Percentiles rank a stretch among this genome's conserved stretches.
phyloP scores from a whole-genome alignment of 2,888 invertebrate genomes.

The Choreutis nemorana region DNA sequence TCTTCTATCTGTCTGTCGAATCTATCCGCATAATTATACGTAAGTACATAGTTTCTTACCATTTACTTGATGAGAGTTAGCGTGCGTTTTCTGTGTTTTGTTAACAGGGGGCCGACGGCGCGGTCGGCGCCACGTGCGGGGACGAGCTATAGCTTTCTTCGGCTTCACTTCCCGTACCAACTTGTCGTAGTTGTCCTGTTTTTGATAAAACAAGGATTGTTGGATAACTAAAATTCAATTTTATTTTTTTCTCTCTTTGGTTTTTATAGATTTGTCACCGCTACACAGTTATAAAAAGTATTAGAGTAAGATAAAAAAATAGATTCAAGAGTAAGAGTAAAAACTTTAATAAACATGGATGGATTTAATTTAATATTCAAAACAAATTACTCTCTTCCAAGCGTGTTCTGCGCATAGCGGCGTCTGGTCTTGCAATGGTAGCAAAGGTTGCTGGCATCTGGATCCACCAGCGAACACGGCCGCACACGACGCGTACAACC shows the following conservation, averaged over 20 bases:
- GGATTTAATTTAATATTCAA: not conserved
- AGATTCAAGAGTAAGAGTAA: too few species aligned
- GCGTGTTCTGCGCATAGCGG: slow-evolving; percentile 89
- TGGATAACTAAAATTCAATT: too few species aligned
- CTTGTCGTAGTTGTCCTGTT: slow-evolving; percentile 83
- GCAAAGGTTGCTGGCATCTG: slow-evolving; percentile 50
- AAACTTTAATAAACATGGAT: not conserved
- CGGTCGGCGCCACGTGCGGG: slow-evolving; percentile 66
- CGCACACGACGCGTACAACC: slow-evolving; percentile 64
- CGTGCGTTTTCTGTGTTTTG: too few species aligned
- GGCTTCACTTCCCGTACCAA: slow-evolving; percentile 79
- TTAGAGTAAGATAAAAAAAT: too few species aligned
- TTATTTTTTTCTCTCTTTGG: too few species aligned
- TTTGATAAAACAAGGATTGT: too few species aligned
- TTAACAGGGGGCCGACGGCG: slow-evolving; percentile 23
- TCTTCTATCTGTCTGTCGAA: too few species aligned
- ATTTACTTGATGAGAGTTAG: too few species aligned
- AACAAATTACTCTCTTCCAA: slow-evolving; percentile 71
- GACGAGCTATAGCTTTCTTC: slow-evolving; percentile 71
- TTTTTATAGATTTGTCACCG: too few species aligned
- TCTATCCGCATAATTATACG: too few species aligned
- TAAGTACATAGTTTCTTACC: too few species aligned
- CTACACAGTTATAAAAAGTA: too few species aligned
- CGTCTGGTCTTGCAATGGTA: slow-evolving; percentile 65
- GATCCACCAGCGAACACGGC: slow-evolving; percentile 59